phyloP scores from a whole-genome alignment of 92 coral and sea anemone species.

The Actinostola sp. region DNA sequence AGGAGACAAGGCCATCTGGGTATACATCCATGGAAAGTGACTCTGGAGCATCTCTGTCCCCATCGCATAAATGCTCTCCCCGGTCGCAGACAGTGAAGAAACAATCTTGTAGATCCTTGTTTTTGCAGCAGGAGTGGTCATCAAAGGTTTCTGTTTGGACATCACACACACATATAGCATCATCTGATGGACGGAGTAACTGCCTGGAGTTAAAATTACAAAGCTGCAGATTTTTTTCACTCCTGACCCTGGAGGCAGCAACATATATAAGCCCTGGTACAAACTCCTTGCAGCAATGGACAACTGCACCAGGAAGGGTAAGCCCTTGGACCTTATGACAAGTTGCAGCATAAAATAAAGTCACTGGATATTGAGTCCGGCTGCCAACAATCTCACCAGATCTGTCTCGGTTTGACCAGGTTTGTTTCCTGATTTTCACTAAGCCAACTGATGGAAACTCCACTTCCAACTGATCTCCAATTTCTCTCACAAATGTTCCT shows the following conservation, averaged over 20 bases:
- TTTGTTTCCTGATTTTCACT: background rate
- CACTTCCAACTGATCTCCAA: background rate
- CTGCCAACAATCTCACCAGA: background rate
- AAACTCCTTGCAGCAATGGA: conserved; percentile 51
- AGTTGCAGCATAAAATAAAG: conserved; percentile 10
- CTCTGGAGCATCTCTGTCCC: conserved; percentile 40
- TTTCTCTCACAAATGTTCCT: conserved; percentile 15
- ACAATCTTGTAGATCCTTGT: background rate
- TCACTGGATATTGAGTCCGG: conserved; percentile 3
- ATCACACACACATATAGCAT: conserved; percentile 2
- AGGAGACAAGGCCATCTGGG: conserved; percentile 22
- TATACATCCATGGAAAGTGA: conserved; percentile 19
- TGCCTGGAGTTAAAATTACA: conserved; percentile 16
- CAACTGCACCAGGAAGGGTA: conserved; percentile 44
- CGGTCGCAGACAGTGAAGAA: conserved; percentile 3
- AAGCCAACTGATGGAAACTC: background rate
- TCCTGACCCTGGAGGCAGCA: conserved; percentile 35
- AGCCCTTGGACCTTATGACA: conserved; percentile 41
- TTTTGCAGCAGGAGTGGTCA: conserved; percentile 16
- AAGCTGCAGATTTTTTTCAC: conserved; percentile 33
- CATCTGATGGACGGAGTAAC: conserved; percentile 2
- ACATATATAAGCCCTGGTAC: conserved; percentile 56
- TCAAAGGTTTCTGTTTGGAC: background rate
- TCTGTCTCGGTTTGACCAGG: conserved; percentile 6
- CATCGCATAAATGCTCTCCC: conserved; percentile 17